Base-by-base conservation (phyloP, 2,888 invertebrate species). In the Galerucella nymphaeae region DNA sequence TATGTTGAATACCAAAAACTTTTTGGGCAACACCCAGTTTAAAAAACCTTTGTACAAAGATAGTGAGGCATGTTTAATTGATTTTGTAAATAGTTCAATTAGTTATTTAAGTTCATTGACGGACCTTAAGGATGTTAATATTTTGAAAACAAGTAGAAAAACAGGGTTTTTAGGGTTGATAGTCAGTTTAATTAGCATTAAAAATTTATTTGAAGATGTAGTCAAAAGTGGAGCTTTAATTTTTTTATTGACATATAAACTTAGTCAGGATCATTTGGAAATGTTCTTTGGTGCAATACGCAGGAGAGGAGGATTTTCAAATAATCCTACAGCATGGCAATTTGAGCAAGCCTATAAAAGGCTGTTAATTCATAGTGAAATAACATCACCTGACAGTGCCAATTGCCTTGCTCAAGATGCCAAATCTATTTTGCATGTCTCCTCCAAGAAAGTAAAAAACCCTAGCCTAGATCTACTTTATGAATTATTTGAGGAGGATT, bases 141-240 rank as follows among this genome's bases (percentile, higher is more conserved):
- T 42, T 59, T 50, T 71, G 3, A 23, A 23, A 23, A 23, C 77
- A 9, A 20, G 41, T 18, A 50, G 78, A 38, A 76, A 76, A 72
- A 76, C 75, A n/a, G 75, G 74, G 1, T 76, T 76, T 63, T 20
- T 77, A 42, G 73, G 73, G 11, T 66, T 76, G 30, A 65, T 75
- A 20, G 57, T 73, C 11, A 70, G 61, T 62, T 38, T 71, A 53
- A 16, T 45, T 6, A 62, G 62, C 42, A 3, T 45, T 13, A 14
- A 18, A 18, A 14, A 14, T 41, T 1, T 72, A 13, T 63, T 20
- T 63, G 45, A 63, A 30, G 62, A 72, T 10, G 1, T 70, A 14
- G 58, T 70, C 1, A 48, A 30, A 20, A 10, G 10, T 45, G 53
- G 53, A 38, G 48, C 2, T 20, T 57, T 72, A 58, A 23, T 23